Evolutionary conservation across 2,888 invertebrate species (phyloP).

Genomic region (Leucophenga montana): DNA sequence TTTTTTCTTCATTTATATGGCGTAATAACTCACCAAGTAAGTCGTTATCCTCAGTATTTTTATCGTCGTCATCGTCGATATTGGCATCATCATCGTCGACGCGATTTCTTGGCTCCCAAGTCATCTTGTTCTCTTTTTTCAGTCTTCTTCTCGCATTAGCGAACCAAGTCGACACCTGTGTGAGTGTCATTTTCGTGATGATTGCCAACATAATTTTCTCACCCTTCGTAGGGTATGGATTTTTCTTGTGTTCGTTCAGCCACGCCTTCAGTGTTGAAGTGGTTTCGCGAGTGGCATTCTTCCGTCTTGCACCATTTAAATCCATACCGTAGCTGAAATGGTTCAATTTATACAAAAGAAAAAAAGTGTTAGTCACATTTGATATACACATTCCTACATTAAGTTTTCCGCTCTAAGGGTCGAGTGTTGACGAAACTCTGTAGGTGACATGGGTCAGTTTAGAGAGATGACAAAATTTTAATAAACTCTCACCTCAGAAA

Average conservation of each 20-base stretch:
- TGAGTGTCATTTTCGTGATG: constrained; percentile 98
- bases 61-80: constrained; percentile 89
- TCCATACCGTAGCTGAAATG: constrained; percentile 92
- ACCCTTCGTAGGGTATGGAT: constrained; percentile 99
- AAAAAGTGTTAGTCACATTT: constrained; percentile 34
- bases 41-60: constrained; percentile 90
- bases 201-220: constrained; percentile 99
- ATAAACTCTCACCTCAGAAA: too few relatives aligned
- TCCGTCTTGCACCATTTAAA: constrained; percentile 93
- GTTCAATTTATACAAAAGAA: constrained; percentile 26
- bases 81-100: constrained; percentile 96
- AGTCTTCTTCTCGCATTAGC: constrained; percentile 96
- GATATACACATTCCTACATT: not conserved
- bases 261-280: constrained; percentile 98
- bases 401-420: too few relatives aligned
- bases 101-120: constrained; percentile 97
- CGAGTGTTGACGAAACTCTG: too few relatives aligned
- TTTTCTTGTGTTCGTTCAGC: constrained; percentile 99
- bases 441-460: too few relatives aligned
- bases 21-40: constrained; percentile 81
- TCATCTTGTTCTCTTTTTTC: constrained; percentile 99
- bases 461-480: too few relatives aligned
- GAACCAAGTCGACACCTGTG: constrained; percentile 99
- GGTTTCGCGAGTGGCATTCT: constrained; percentile 98
- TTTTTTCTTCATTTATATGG: too few relatives aligned